Percentiles rank a stretch among this genome's conserved stretches.
These are phyloP conservation scores for Gymnodraco acuticeps DNA, from an alignment of 2,797 vertebrate species.

Conservation along the genomic window DNA sequence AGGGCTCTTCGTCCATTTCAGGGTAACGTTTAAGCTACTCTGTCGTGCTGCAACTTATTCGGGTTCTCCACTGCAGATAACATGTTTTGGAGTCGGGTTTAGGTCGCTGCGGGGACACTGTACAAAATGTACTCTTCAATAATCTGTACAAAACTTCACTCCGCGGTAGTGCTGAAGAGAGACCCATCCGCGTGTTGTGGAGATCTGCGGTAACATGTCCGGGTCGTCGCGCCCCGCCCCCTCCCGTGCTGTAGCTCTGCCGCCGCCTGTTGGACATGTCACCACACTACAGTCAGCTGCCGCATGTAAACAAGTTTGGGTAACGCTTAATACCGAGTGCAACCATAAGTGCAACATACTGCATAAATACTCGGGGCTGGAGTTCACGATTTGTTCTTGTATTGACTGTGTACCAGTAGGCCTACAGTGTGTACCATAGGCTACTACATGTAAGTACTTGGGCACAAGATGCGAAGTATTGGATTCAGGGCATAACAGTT, in stretches of 20 bases:
- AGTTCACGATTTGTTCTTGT: no score
- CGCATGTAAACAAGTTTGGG: slow-evolving; percentile 39
- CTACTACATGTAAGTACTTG: no score
- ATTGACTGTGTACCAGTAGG: no score
- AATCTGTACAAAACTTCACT: fast-evolving
- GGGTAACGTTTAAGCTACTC: background rate
- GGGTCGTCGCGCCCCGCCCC: background rate
- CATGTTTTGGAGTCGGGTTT: slow-evolving; percentile 15
- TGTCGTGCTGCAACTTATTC: background rate
- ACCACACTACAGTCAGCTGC: background rate
- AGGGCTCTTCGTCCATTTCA: slow-evolving; percentile 51
- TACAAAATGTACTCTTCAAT: background rate
- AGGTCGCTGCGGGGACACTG: background rate
- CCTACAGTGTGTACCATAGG: no score
- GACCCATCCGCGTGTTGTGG: background rate
- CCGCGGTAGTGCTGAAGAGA: fast-evolving
- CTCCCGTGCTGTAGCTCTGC: background rate
- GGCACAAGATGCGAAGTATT: no score
- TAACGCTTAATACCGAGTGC: no score
- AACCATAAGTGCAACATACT: no score
- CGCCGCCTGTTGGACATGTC: slow-evolving; percentile 29
- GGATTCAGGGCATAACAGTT: no score
- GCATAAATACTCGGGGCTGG: no score
- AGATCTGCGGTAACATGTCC: slow-evolving; percentile 18
- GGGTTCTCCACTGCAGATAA: slow-evolving; percentile 5